Evolutionary conservation across 2,888 invertebrate genomes (phyloP).

Genomic region (Pheosia tremula): DNA sequence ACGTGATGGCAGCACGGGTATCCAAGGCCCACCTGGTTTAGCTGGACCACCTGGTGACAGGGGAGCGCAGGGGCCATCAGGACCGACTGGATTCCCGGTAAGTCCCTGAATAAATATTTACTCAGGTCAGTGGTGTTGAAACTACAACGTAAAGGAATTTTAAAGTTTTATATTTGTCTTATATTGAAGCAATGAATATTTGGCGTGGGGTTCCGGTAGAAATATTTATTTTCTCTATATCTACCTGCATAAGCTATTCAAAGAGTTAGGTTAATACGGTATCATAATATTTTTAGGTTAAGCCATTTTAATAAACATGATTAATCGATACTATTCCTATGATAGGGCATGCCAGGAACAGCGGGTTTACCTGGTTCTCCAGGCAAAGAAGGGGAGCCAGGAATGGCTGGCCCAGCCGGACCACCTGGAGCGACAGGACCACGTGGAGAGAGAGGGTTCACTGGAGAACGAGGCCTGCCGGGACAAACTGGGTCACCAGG

Average conservation of each 20-base stretch:
- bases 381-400: slow-evolving; percentile 93
- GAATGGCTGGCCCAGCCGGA: slow-evolving; percentile 87
- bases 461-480: slow-evolving; percentile 89
- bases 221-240: too few relatives aligned
- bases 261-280: too few relatives aligned
- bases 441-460: slow-evolving; percentile 88
- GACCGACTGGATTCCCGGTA: slow-evolving; percentile 92
- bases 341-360: slow-evolving; percentile 89
- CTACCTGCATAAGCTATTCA: too few relatives aligned
- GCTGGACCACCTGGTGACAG: slow-evolving; percentile 89
- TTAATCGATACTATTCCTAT: too few relatives aligned
- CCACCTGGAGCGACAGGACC: slow-evolving; percentile 85
- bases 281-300: not conserved
- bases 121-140: too few relatives aligned
- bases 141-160: too few relatives aligned
- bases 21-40: slow-evolving; percentile 89
- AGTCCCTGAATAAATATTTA: too few relatives aligned
- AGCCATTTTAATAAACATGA: too few relatives aligned
- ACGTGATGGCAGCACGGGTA: slow-evolving; percentile 90
- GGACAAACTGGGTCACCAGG: slow-evolving; percentile 88
- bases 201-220: too few relatives aligned
- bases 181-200: too few relatives aligned
- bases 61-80: slow-evolving; percentile 90
- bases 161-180: too few relatives aligned
- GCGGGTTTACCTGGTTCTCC: slow-evolving; percentile 89